These are phyloP conservation scores for Pungitius pungitius DNA, from an alignment of 2,113 vertebrate genomes.

Conservation along the genomic window DNA sequence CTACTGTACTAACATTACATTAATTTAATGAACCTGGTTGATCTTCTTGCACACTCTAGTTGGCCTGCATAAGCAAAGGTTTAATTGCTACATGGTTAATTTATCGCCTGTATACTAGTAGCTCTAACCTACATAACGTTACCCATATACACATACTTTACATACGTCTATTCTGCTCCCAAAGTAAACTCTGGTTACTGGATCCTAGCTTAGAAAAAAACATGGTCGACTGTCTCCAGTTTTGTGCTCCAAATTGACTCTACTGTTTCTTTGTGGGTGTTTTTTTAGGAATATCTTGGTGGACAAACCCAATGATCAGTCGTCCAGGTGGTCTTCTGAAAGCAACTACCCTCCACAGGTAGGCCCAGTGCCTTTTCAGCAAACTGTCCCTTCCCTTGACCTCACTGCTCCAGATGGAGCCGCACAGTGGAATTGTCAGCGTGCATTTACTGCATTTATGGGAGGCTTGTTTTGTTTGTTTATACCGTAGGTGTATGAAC, in stretches of 20 bases:
- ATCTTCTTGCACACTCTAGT: neutral
- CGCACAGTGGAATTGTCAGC: neutral
- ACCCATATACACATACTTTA: neutral
- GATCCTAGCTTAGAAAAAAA: neutral
- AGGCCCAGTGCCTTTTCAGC: neutral
- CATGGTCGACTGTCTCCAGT: neutral
- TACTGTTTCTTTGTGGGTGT: neutral
- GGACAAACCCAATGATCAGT: slow-evolving; percentile 98
- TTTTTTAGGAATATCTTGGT: slow-evolving; percentile 93
- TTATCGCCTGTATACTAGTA: no score
- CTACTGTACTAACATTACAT: neutral
- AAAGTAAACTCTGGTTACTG: neutral
- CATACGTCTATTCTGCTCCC: neutral
- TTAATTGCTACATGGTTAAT: no score
- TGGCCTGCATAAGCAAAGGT: neutral
- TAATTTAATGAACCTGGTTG: neutral
- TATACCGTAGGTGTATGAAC: neutral
- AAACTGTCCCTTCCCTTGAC: no score
- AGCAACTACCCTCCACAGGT: slow-evolving; percentile 99
- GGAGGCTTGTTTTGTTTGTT: neutral
- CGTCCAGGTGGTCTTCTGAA: slow-evolving; percentile 98
- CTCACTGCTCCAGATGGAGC: neutral
- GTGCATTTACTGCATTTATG: neutral
- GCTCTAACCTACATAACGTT: no score
- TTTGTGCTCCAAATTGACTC: neutral